Conservation (phyloP, 2,113 vertebrate species). For the Thermophis baileyi region DNA sequence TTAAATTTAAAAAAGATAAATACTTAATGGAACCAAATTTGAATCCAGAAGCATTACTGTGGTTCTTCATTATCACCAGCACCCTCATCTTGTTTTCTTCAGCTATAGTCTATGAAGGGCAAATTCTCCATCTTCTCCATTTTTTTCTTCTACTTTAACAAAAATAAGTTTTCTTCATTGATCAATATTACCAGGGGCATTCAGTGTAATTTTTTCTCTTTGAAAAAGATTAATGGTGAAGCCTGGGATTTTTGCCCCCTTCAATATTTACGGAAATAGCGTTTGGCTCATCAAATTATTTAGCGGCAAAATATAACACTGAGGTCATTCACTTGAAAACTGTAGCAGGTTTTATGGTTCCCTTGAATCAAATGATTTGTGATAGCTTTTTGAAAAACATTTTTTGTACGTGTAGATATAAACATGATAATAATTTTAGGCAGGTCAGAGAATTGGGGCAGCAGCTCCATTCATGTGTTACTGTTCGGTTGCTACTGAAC, state of each 20-base stretch:
- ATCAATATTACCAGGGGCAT: rapidly evolving
- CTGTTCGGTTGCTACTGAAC: not conserved
- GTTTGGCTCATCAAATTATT: constrained; percentile 57
- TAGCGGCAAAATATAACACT: constrained; percentile 44
- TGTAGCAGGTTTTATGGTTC: not conserved
- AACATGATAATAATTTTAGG: not conserved
- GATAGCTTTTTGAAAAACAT: constrained; percentile 3
- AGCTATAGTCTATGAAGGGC: rapidly evolving
- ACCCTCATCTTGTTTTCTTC: not conserved
- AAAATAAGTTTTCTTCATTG: not conserved
- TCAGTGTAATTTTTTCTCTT: not conserved
- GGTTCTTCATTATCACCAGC: not conserved
- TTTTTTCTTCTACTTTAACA: not conserved
- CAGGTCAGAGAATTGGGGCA: constrained; percentile 19
- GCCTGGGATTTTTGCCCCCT: not conserved
- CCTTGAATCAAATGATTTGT: not conserved
- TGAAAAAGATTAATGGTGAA: not conserved
- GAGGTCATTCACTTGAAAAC: constrained; percentile 55
- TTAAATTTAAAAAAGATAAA: not conserved
- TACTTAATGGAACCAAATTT: not conserved
- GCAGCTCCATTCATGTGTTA: constrained; percentile 28
- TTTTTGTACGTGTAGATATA: not conserved
- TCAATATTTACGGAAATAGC: constrained; percentile 58
- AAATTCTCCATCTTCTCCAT: not conserved
- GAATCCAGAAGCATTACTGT: not conserved